Base-by-base conservation (phyloP, 2,888 invertebrate genomes). In the Eurois occulta region DNA sequence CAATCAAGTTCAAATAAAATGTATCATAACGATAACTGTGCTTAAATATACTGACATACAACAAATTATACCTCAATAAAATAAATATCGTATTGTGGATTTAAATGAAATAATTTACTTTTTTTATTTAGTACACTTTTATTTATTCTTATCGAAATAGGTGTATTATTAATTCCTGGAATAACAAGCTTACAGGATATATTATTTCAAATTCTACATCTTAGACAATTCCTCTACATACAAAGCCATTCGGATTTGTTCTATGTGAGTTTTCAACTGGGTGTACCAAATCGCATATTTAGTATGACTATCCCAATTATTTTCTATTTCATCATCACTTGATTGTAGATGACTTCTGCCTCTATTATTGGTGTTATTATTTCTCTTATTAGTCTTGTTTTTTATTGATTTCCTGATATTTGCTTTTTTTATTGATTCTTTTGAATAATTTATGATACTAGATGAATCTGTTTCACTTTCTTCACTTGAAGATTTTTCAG, bases 151-250 rank as follows among this genome's bases (percentile, higher is more conserved):
- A 76, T 38, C 8, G 13, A 41, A 58, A 21, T 35, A 81, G 6
- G 32, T 55, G 32, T 24, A 18, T 66, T 65, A 46, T n/a, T n/a
- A n/a, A n/a, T 41, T 35, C 11, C 75, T 46, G 38, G 13, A 60
- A 1, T 41, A 32, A 52, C 3, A 5, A 72, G 13, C 32, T 64
- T 64, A 28, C 35, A 43, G 2, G 24, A 52, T n/a, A 21, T 58
- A 62, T 35, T 35, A 13, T 48, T 65, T 28, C 16, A 28, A 74
- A 65, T 32, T 52, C 46, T 84, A 78, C 21, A 81, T 72, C 66
- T 89, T 91, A 65, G 90, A 91, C 77, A 96, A 83, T 89, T 95
- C 95, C 77, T 95, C 89, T 68, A 95, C 90, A 80, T 95, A 96
- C 21, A 94, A 58, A 52, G 90, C 83, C 78, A 91, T 86, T 90